phyloP scores from a whole-genome alignment of 2,113 vertebrate species.

The Ptychochromis oligacanthus region DNA sequence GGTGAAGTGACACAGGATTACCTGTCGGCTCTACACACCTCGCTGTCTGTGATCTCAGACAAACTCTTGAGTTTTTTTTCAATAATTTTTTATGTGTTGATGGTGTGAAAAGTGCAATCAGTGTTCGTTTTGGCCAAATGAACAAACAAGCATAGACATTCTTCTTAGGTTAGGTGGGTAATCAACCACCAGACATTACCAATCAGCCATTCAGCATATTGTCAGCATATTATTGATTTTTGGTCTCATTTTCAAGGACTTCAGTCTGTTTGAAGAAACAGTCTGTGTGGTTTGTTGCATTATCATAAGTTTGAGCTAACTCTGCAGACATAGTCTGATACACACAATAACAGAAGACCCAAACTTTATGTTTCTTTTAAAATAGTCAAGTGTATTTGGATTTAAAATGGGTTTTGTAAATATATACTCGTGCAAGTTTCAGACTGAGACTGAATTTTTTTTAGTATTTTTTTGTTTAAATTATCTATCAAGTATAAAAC shows the following conservation, averaged over 20 bases:
- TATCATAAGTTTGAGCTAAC: too few relatives aligned
- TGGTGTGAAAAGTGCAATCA: neutral
- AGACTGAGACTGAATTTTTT: neutral
- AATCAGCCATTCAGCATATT: neutral
- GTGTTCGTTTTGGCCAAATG: neutral
- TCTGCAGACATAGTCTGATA: too few relatives aligned
- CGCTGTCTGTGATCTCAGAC: neutral
- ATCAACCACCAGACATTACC: neutral
- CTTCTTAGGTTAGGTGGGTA: neutral
- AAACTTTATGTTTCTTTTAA: neutral
- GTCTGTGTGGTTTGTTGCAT: neutral
- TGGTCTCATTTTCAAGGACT: neutral
- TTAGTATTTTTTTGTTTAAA: neutral
- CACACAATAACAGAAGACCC: neutral
- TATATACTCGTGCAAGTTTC: neutral
- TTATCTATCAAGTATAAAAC: neutral
- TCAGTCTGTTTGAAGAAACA: too few relatives aligned
- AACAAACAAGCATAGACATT: neutral
- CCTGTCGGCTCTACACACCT: neutral
- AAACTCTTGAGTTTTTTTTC: too few relatives aligned
- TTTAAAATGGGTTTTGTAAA: neutral
- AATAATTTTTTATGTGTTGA: neutral
- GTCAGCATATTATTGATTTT: neutral
- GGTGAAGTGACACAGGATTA: too few relatives aligned
- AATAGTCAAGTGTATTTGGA: neutral